Conservation (phyloP, 2,113 vertebrate genomes). For the Felis chaus region DNA sequence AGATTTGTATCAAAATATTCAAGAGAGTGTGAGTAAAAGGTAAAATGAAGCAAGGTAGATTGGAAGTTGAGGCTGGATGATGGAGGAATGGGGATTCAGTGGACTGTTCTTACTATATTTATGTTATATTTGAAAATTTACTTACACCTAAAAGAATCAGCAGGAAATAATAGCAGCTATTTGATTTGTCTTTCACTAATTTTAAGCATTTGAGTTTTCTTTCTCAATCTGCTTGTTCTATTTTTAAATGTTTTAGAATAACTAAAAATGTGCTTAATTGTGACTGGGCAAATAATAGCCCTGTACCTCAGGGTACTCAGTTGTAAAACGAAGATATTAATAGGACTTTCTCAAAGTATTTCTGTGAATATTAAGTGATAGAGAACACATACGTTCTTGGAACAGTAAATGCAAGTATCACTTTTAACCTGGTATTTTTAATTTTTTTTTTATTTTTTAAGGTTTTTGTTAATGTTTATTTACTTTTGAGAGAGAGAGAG, state of each 20-base stretch:
- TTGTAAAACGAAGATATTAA: neutral
- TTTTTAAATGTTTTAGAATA: constrained; percentile 29
- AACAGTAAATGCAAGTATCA: neutral
- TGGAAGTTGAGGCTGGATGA: neutral
- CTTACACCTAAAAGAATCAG: neutral
- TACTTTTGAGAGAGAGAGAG: too few species aligned
- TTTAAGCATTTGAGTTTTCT: neutral
- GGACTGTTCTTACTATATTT: neutral
- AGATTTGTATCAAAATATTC: neutral
- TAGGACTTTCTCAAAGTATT: neutral
- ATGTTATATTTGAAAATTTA: neutral
- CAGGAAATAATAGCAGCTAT: neutral
- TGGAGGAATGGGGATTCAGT: neutral
- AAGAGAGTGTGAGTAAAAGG: neutral
- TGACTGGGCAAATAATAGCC: neutral
- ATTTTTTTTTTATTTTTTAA: too few species aligned
- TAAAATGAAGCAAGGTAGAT: neutral
- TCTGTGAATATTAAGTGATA: neutral
- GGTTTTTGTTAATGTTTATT: too few species aligned
- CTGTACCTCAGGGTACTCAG: neutral
- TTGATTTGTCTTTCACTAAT: constrained; percentile 1
- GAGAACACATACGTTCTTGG: neutral
- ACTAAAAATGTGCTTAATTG: neutral
- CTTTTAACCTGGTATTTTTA: neutral
- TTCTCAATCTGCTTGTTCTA: neutral